Evolutionary conservation across 1,140 invertebrate genomes (phyloP).

Genomic region (Pseudomyrmex flavicornis): DNA sequence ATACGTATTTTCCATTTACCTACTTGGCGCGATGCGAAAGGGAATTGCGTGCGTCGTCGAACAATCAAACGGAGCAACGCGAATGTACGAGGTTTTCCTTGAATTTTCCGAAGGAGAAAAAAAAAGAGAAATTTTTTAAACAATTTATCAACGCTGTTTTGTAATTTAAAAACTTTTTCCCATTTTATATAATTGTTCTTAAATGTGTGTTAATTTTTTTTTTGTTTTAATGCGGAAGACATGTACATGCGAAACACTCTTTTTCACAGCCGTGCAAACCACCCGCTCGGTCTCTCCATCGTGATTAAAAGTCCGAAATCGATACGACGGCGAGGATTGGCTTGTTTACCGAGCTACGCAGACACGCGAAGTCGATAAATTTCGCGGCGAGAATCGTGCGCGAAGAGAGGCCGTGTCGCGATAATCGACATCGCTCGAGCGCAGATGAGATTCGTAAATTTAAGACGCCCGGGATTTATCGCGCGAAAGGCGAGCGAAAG

Average conservation of each 20-base stretch:
- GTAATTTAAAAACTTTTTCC: neutral
- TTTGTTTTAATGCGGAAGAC: neutral
- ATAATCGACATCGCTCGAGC: constrained; percentile 38
- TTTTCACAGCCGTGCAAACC: neutral
- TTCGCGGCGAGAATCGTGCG: neutral
- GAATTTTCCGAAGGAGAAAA: neutral
- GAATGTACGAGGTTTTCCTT: neutral
- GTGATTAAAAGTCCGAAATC: neutral
- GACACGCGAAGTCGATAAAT: constrained; percentile 27
- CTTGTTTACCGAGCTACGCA: constrained; percentile 18
- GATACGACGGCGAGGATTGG: constrained; percentile 12
- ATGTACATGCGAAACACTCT: neutral
- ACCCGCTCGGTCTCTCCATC: neutral
- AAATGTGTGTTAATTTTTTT: neutral
- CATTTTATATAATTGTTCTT: neutral
- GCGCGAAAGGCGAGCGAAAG: neutral
- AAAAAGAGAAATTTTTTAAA: constrained; percentile 9
- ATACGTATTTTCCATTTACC: constrained; percentile 18
- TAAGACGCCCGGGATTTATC: constrained; percentile 36
- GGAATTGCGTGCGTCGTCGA: constrained; percentile 1
- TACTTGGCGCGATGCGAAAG: constrained; percentile 1
- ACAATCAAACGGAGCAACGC: too few relatives aligned
- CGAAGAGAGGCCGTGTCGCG: neutral
- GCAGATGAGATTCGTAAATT: constrained; percentile 41
- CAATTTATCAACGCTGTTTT: constrained; percentile 9